Base-by-base conservation (phyloP, 2,797 vertebrate species). In the Bovichtus diacanthus region DNA sequence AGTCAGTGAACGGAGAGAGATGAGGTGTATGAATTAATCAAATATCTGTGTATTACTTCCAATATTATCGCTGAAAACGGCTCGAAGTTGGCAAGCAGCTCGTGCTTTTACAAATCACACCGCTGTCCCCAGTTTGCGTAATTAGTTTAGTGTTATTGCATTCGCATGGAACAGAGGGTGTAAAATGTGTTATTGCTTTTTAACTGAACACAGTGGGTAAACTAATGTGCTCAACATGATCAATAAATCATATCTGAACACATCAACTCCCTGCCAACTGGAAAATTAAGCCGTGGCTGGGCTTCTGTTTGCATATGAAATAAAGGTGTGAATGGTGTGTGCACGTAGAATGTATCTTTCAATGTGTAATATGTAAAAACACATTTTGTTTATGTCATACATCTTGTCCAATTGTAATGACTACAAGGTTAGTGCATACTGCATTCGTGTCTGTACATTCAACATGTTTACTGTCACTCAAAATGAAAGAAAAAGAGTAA, bases 181-280 rank as follows among this genome's bases (percentile, higher is more conserved):
- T 92, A 86, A 92, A 91, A 92, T 90, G 81, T 84, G 82, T 93
- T 92, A 92, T 93, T 93, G 90, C 86, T 88, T 93, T 92, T 93
- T 92, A 94, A 92, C 90, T 77, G 89, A 93, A 93, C 93, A 92
- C 93, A 93, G 91, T 89, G 89, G 93, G 91, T 87, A 87, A 92
- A 92, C 88, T 88, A 92, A 92, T 91, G 87, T 73, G 82, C 88
- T 88, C 90, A 90, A 90, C 85, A 82, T 87, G 85, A 92, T 94
- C 93, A 91, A 93, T 94, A 93, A 92, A 94, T 94, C 91, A 92
- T 88, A 92, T 92, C 86, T 88, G 91, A 93, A 90, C 82, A 91
- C 90, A 91, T 93, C 88, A 91, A 88, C 90, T 90, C 88, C 89
- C 91, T 43, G 87, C 85, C 88, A 87, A 85, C 88, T 89, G 88